Conservation (phyloP, 2,888 invertebrate genomes). For the Morpho helenor region DNA sequence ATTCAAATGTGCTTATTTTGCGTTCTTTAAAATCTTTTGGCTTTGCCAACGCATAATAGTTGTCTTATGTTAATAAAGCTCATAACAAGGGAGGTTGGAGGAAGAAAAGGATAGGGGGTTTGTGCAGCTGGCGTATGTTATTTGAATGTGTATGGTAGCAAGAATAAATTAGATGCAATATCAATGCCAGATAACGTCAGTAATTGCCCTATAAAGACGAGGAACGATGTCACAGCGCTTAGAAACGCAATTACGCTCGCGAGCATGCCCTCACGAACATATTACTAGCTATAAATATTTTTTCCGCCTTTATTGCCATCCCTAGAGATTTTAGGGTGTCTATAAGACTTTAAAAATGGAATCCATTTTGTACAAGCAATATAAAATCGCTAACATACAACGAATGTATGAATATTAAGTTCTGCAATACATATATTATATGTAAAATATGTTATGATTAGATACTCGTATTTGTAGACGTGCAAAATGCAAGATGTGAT, state of each 20-base stretch:
- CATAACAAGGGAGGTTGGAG: conserved; percentile 37
- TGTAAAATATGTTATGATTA: too few relatives aligned
- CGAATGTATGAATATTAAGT: too few relatives aligned
- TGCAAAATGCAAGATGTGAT: too few relatives aligned
- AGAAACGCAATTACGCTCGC: conserved; percentile 67
- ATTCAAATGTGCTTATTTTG: conserved; percentile 33
- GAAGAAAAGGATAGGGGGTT: conserved; percentile 42
- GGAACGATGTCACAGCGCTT: conserved; percentile 70
- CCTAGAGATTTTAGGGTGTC: conserved; percentile 48
- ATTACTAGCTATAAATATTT: conserved; percentile 52
- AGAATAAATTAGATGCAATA: conserved; percentile 75
- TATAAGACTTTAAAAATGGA: conserved; percentile 28
- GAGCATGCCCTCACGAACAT: conserved; percentile 63
- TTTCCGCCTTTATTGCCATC: conserved; percentile 55
- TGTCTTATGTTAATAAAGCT: conserved; percentile 46
- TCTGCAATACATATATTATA: too few relatives aligned
- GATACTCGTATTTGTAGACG: too few relatives aligned
- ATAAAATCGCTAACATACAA: background rate
- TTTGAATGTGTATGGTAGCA: conserved; percentile 55
- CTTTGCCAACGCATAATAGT: conserved; percentile 38
- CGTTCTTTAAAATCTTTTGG: conserved; percentile 32
- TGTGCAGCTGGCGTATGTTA: conserved; percentile 58
- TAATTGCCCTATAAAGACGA: conserved; percentile 75
- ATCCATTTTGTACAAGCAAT: background rate
- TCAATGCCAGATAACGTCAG: conserved; percentile 75